Conservation (phyloP, 2,113 vertebrate species). For the Quiscalus mexicanus region DNA sequence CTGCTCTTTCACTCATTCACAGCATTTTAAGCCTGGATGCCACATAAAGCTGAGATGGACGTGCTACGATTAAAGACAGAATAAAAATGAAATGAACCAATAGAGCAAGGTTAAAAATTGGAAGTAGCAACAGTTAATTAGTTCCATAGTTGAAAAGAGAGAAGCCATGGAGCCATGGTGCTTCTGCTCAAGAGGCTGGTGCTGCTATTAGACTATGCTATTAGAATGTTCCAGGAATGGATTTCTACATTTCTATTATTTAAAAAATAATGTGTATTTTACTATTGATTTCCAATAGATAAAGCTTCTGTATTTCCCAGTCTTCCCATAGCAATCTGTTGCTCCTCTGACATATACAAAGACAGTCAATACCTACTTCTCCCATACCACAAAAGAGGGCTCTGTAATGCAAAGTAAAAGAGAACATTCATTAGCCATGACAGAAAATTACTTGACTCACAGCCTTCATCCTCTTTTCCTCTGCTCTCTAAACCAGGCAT, state of each 20-base stretch:
- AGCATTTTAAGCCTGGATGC: conserved; percentile 50
- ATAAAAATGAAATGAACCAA: conserved; percentile 67
- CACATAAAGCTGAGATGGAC: conserved; percentile 47
- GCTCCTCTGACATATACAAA: not conserved
- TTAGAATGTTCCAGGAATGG: not conserved
- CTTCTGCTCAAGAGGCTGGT: conserved; percentile 12
- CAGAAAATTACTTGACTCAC: not conserved
- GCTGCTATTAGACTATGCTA: not conserved
- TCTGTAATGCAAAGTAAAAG: not conserved
- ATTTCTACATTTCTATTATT: not conserved
- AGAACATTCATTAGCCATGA: not conserved
- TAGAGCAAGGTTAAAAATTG: conserved; percentile 55
- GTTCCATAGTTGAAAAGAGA: conserved; percentile 31
- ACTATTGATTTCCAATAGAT: not conserved
- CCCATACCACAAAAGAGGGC: not conserved
- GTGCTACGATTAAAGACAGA: conserved; percentile 63
- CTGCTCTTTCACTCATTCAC: conserved; percentile 49
- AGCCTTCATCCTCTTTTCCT: not conserved
- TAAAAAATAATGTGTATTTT: not conserved
- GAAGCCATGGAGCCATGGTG: conserved; percentile 1
- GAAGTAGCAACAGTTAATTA: conserved; percentile 64
- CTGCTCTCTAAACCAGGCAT: not conserved
- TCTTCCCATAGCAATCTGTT: not conserved
- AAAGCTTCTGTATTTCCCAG: not conserved
- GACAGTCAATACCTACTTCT: not conserved